Conservation (phyloP, 2,888 invertebrate species). For the Erebia palarica region DNA sequence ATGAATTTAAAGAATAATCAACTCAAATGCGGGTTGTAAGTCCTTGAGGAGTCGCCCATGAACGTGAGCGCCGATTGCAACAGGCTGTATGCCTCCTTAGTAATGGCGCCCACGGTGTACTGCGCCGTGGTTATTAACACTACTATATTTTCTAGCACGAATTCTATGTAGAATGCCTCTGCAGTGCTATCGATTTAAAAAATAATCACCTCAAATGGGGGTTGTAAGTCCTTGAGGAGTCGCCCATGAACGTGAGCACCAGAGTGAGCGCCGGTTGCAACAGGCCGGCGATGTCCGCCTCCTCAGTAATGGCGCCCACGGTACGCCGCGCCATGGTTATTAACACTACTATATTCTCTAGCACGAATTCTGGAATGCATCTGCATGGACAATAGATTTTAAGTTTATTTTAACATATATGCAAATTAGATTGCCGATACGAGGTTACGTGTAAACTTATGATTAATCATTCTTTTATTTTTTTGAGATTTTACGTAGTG, state of each 20-base stretch:
- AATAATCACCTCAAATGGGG: constrained; percentile 87
- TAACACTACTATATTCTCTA: constrained; percentile 93
- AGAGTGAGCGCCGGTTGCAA: constrained; percentile 88
- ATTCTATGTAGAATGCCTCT: too few species aligned
- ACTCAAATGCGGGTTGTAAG: constrained; percentile 94
- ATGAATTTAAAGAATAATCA: constrained; percentile 37
- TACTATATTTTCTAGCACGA: too few species aligned
- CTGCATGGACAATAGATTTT: constrained; percentile 60
- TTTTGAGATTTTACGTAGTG: too few species aligned
- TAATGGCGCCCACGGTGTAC: constrained; percentile 75
- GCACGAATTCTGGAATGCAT: constrained; percentile 94
- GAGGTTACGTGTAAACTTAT: too few species aligned
- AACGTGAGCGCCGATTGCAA: constrained; percentile 88
- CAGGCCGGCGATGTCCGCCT: constrained; percentile 84
- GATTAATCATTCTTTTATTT: too few species aligned
- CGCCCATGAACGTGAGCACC: constrained; percentile 94
- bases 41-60: constrained; percentile 92
- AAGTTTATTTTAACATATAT: background rate
- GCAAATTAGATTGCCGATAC: background rate
- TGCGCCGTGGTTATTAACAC: constrained; percentile 89
- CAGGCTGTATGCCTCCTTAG: constrained; percentile 86
- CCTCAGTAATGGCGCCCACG: constrained; percentile 76
- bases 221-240: constrained; percentile 90
- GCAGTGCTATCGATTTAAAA: background rate
- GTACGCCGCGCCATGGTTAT: constrained; percentile 89